phyloP scores from a whole-genome alignment of 2,797 vertebrate species.

The Chromobotia macracanthus region DNA sequence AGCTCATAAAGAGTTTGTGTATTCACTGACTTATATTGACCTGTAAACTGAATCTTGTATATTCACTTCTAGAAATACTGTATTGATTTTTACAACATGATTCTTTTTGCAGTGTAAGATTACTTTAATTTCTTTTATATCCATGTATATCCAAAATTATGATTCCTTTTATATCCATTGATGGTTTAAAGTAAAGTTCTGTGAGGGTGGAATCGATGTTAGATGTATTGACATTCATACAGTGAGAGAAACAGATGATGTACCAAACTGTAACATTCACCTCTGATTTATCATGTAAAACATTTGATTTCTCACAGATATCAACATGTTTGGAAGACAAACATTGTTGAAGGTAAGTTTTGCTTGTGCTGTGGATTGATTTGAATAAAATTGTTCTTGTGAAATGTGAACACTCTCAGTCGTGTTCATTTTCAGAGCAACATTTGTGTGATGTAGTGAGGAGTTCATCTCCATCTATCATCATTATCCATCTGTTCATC shows the following conservation, averaged over 20 bases:
- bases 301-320: constrained; percentile 49
- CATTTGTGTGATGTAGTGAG: no score
- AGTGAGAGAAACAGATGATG: constrained; percentile 81
- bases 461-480: no score
- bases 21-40: constrained; percentile 11
- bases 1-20: no score
- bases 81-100: constrained; percentile 41
- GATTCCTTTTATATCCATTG: no score
- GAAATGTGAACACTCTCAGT: constrained; percentile 34
- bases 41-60: constrained; percentile 37
- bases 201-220: constrained; percentile 86
- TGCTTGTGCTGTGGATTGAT: constrained; percentile 62
- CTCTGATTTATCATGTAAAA: constrained; percentile 33
- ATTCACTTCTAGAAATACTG: constrained; percentile 38
- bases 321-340: constrained; percentile 56
- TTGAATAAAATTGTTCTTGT: constrained; percentile 63
- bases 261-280: constrained; percentile 74
- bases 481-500: no score
- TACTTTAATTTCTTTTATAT: constrained; percentile 86
- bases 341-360: constrained; percentile 62
- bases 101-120: constrained; percentile 77
- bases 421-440: no score
- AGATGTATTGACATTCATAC: constrained; percentile 81
- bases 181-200: constrained; percentile 85
- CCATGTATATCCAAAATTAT: no score